Base-by-base conservation (phyloP, 1,140 invertebrate genomes). In the Lepidostoma basale region DNA sequence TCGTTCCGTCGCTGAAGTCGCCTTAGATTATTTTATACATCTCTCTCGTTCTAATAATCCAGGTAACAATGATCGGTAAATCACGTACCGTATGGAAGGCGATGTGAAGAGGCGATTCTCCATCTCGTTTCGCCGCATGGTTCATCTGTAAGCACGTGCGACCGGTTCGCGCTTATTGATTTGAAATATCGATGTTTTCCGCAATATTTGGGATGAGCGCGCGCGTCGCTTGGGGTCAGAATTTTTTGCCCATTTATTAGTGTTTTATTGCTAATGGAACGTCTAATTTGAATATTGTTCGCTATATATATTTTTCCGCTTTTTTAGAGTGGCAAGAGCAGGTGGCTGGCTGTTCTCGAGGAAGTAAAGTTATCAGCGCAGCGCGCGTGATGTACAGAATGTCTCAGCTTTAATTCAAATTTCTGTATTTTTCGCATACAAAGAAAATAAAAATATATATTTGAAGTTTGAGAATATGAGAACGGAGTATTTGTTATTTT, bases 1-100 rank as follows among this genome's bases (percentile, higher is more conserved):
- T 47, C 44, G n/a, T 23, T 63, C 44, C 18, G n/a, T 33, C 26
- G 18, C 16, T 16, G n/a, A 30, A 3, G 25, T 14, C 30, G 23
- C 23, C 22, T 59, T 23, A 14, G 42, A 3, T 26, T 20, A n/a
- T 5, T 30, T 14, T 20, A 18, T 62, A 49, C 26, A 20, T 8
- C 60, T 52, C 33, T 65, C 62, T 65, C 62, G 6, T 39, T 65
- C 62, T 52, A 52, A 26, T 14, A 52, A 52, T 39, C 25, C 28
- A 39, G 45, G 62, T 63, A 52, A 65, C 62, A 49, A 65, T 65
- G 45, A 65, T 65, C 62, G 62, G 62, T 65, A 65, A 65, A 52
- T 65, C 62, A 65, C 62, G 54, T 65, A 52, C 62, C 30, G 45
- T 65, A 45, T 47, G 62, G 45, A 52, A n/a, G n/a, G n/a, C n/a